phyloP scores from a whole-genome alignment of 2,113 vertebrate genomes.

The Dermatemys mawii region DNA sequence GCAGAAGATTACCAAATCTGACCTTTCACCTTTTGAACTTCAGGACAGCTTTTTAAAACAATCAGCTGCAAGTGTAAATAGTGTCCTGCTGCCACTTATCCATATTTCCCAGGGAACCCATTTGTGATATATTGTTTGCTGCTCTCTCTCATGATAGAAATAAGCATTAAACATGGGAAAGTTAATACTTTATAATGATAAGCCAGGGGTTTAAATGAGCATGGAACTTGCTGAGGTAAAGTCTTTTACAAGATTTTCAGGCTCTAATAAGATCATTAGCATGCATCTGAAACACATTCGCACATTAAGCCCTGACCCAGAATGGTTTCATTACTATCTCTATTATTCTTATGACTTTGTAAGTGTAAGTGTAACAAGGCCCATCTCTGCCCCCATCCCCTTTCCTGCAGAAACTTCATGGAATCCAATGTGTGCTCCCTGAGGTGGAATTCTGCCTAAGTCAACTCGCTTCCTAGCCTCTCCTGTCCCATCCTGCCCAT shows the following conservation, averaged over 20 bases:
- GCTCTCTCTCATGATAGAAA: constrained; percentile 68
- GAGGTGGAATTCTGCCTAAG: not conserved
- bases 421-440: not conserved
- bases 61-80: not conserved
- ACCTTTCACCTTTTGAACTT: constrained; percentile 49
- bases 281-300: constrained; percentile 31
- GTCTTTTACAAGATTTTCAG: constrained; percentile 61
- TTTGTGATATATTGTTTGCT: constrained; percentile 54
- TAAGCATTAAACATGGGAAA: constrained; percentile 52
- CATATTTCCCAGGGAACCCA: constrained; percentile 51
- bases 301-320: constrained; percentile 61
- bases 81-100: not conserved
- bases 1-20: constrained; percentile 24
- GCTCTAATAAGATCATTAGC: constrained; percentile 60
- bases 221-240: constrained; percentile 66
- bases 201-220: constrained; percentile 67
- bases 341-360: constrained; percentile 62
- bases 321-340: constrained; percentile 57
- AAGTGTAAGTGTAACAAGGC: not conserved
- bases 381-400: not conserved
- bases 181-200: constrained; percentile 57
- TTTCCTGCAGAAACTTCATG: not conserved
- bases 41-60: constrained; percentile 1
- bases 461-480: not conserved
- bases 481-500: not conserved